phyloP scores from a whole-genome alignment of 2,797 vertebrate species.

The Gymnodraco acuticeps region DNA sequence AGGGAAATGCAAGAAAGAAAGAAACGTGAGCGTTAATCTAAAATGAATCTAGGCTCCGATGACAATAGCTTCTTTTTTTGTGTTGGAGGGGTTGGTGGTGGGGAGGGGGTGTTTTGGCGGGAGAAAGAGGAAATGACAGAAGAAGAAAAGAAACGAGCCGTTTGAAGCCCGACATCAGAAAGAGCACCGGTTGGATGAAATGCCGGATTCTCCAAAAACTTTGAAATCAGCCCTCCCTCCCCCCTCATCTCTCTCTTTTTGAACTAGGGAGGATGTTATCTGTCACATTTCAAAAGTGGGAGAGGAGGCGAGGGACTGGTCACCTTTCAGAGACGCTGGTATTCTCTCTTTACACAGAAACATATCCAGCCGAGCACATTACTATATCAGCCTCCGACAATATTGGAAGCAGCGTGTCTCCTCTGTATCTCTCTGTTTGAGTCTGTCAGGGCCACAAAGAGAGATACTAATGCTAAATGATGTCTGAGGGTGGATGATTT shows the following conservation, averaged over 20 bases:
- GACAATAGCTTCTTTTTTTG: constrained; percentile 78
- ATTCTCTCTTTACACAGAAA: constrained; percentile 77
- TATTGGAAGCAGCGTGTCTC: constrained; percentile 74
- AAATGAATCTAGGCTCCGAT: constrained; percentile 88
- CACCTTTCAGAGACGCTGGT: constrained; percentile 80
- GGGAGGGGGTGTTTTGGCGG: constrained; percentile 58
- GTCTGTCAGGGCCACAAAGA: constrained; percentile 51
- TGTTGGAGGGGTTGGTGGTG: constrained; percentile 41
- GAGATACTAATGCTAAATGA: constrained; percentile 67
- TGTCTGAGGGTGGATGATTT: constrained; percentile 64
- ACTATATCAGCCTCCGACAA: constrained; percentile 70
- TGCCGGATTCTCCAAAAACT: constrained; percentile 80
- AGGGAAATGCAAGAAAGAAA: constrained; percentile 93
- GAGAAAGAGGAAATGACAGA: constrained; percentile 74
- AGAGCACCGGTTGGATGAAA: constrained; percentile 79
- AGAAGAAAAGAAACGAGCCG: constrained; percentile 68
- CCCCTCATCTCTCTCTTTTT: constrained; percentile 63
- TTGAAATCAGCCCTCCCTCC: constrained; percentile 77
- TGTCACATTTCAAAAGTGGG: constrained; percentile 80
- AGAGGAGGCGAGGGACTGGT: constrained; percentile 77
- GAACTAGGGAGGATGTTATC: constrained; percentile 83
- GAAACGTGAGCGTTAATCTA: constrained; percentile 88
- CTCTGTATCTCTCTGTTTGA: constrained; percentile 74
- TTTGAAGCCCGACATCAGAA: constrained; percentile 86
- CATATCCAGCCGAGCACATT: constrained; percentile 79